Percentiles rank a stretch among this genome's conserved stretches.
These are phyloP conservation scores for Pollenia amentaria DNA, from an alignment of 2,888 invertebrate genomes.

Conservation along the genomic window DNA sequence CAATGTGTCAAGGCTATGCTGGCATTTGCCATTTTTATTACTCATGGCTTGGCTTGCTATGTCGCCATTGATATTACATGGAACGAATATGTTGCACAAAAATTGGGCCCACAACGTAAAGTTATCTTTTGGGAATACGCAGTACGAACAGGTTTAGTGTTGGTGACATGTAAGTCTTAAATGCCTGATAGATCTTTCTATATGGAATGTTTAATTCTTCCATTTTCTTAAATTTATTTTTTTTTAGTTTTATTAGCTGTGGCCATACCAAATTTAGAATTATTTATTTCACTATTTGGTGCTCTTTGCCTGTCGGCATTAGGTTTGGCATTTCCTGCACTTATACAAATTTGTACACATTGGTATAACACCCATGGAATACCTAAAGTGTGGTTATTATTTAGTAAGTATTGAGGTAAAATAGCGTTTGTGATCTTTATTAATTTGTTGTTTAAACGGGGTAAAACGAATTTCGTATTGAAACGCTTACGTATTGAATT, in stretches of 20 bases:
- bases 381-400: slow-evolving; percentile 86
- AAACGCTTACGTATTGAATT: too few species aligned
- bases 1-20: slow-evolving; percentile 90
- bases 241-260: slow-evolving; percentile 92
- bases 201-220: background rate
- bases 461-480: background rate
- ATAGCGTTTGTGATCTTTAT: too few species aligned
- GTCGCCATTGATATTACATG: slow-evolving; percentile 97
- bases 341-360: slow-evolving; percentile 93
- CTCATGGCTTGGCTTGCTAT: slow-evolving; percentile 97
- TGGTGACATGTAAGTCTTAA: slow-evolving; percentile 92
- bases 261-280: slow-evolving; percentile 92
- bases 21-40: slow-evolving; percentile 93
- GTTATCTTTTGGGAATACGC: slow-evolving; percentile 90
- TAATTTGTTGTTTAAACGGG: background rate
- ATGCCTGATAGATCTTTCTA: background rate
- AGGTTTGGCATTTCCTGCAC: slow-evolving; percentile 95
- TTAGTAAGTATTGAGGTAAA: slow-evolving; percentile 82
- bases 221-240: slow-evolving; percentile 9
- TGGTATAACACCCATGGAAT: slow-evolving; percentile 88
- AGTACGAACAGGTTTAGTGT: slow-evolving; percentile 90
- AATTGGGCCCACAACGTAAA: slow-evolving; percentile 87
- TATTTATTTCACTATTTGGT: slow-evolving; percentile 93
- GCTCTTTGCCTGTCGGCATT: slow-evolving; percentile 94
- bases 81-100: slow-evolving; percentile 90